These are phyloP conservation scores for Burhinus bistriatus DNA, from an alignment of 2,113 vertebrate species.

Conservation along the genomic window DNA sequence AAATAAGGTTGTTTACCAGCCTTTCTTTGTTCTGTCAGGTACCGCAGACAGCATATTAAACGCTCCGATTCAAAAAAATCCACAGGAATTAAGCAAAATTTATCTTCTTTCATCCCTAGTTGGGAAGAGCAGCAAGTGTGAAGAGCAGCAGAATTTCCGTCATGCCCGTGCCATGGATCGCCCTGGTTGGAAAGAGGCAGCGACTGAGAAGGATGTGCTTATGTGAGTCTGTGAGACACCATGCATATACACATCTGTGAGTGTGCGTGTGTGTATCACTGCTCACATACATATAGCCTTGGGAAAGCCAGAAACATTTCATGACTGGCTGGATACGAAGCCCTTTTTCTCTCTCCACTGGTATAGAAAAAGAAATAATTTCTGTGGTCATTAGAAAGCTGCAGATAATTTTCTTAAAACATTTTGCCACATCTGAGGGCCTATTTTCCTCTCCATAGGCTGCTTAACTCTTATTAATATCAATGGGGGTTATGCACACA, in stretches of 20 bases:
- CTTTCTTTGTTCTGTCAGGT: not conserved
- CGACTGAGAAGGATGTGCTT: not conserved
- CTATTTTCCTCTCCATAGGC: conserved; percentile 54
- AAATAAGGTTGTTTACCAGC: not conserved
- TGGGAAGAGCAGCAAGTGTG: not conserved
- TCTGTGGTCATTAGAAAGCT: conserved; percentile 33
- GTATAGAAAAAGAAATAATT: not conserved
- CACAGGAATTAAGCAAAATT: not conserved
- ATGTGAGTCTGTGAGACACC: not conserved
- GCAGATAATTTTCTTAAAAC: conserved; percentile 46
- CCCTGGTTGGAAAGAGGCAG: not conserved
- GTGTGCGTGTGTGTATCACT: not conserved
- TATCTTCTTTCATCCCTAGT: not conserved
- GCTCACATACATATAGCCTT: not conserved
- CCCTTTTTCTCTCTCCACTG: not conserved
- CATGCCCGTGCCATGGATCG: not conserved
- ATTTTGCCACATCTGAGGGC: conserved; percentile 37
- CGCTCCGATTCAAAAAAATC: not conserved
- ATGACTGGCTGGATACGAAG: not conserved
- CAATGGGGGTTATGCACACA: conserved; percentile 34
- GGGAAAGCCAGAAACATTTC: not conserved
- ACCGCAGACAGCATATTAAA: not conserved
- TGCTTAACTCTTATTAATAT: conserved; percentile 62
- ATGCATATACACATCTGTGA: not conserved
- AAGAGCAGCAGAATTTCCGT: not conserved